A percentile compares a stretch with the other conserved stretches of the same genome.
Evolutionary conservation across 1,140 invertebrate genomes (phyloP).

Genomic region (Muscidifurax raptorellus): DNA sequence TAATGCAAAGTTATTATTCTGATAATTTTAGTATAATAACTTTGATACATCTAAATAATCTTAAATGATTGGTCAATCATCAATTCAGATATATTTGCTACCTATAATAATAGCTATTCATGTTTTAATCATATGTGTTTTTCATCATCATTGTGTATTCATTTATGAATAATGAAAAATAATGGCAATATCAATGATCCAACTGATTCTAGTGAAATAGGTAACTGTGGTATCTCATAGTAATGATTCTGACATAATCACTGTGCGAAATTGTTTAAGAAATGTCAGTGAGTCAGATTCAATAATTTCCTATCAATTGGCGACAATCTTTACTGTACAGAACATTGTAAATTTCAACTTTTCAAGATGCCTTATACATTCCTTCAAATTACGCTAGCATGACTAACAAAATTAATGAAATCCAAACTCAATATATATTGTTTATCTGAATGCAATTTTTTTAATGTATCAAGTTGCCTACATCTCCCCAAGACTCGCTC

Average conservation of each 20-base stretch:
- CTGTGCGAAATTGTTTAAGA: constrained; percentile 20
- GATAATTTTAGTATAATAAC: background rate
- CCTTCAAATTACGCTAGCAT: constrained; percentile 12
- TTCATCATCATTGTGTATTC: background rate
- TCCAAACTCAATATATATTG: constrained; percentile 25
- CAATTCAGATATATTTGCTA: background rate
- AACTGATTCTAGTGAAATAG: constrained; percentile 44
- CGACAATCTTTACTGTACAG: constrained; percentile 16
- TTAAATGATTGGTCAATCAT: background rate
- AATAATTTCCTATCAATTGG: constrained; percentile 10
- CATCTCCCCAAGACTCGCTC: constrained; percentile 33
- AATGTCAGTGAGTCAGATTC: background rate
- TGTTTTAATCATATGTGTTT: background rate
- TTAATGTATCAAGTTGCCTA: constrained; percentile 17
- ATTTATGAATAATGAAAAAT: background rate
- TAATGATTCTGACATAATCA: constrained; percentile 17
- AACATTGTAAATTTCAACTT: constrained; percentile 4
- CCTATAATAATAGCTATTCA: background rate
- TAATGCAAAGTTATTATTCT: too few relatives aligned
- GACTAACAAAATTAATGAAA: constrained; percentile 42
- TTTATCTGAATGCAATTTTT: background rate
- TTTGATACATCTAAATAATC: background rate
- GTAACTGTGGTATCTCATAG: constrained; percentile 30
- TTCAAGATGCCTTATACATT: constrained; percentile 23
- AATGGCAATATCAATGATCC: constrained; percentile 24